These are phyloP conservation scores for Limnephilus auricula DNA, from an alignment of 2,888 invertebrate species.

Conservation along the genomic window DNA sequence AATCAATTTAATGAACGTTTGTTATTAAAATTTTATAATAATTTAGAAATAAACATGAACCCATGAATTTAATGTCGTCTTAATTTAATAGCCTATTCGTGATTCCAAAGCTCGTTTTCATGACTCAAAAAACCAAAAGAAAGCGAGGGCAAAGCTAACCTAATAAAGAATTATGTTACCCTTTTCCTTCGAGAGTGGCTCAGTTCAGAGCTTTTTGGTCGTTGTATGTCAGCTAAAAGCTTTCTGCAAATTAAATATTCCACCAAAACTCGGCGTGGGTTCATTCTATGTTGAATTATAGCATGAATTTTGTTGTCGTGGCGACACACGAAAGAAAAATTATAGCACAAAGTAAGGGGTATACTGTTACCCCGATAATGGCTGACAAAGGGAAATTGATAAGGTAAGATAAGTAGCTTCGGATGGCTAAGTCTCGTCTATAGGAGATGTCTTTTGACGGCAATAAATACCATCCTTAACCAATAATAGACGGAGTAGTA, in stretches of 20 bases:
- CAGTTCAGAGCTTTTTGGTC: constrained; percentile 7
- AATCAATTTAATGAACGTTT: neutral
- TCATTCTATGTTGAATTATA: constrained; percentile 19
- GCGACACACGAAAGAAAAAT: constrained; percentile 34
- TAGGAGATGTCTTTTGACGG: constrained; percentile 3
- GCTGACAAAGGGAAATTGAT: constrained; percentile 61
- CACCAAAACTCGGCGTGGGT: constrained; percentile 34
- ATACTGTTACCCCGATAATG: constrained; percentile 58
- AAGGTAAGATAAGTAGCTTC: constrained; percentile 54
- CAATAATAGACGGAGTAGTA: neutral
- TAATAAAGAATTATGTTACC: constrained; percentile 27
- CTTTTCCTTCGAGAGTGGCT: constrained; percentile 16
- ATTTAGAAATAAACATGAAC: neutral
- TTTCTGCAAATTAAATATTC: constrained; percentile 56
- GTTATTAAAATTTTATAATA: neutral
- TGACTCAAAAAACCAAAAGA: constrained; percentile 36
- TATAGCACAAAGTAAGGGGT: constrained; percentile 13
- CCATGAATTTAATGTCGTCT: neutral
- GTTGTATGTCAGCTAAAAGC: constrained; percentile 52
- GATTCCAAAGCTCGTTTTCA: constrained; percentile 6
- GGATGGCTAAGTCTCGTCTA: constrained; percentile 8
- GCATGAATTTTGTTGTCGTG: constrained; percentile 13
- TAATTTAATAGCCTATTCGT: neutral
- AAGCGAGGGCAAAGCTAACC: constrained; percentile 19
- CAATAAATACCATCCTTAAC: constrained; percentile 24